Evolutionary conservation across 2,113 vertebrate species (phyloP), one percentile per base, ranked within the genome.

Genomic region (Noctilio leporinus): DNA sequence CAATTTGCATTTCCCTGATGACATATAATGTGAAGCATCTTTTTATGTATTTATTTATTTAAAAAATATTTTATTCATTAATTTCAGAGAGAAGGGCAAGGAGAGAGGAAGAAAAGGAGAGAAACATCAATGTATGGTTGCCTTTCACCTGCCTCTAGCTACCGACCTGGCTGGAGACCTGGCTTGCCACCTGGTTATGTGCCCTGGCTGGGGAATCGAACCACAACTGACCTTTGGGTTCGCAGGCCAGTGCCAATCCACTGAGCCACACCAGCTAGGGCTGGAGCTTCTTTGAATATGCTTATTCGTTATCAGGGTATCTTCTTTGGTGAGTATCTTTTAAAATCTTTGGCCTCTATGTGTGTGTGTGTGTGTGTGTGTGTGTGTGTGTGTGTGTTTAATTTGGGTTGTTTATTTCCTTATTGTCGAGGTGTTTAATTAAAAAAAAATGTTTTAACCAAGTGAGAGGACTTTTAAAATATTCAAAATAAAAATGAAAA

Each of bases 401-500:
- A 73, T 70, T 51, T 17, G 9, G 28, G 0, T 80, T 78, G 10
- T 28, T 93, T 59, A 8, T n/a, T 35, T 47, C 65, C 15, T 83
- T 45, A 22, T 45, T 55, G 38, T 53, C 38, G 55, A 82, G 43
- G 12, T 45, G 40, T 59, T 57, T 55, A 14, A 45, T n/a, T n/a
- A n/a, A n/a, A n/a, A n/a, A n/a, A n/a, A n/a, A n/a, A n/a, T n/a
- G n/a, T n/a, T n/a, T n/a, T n/a, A 95, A 38, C 8, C 35, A 70
- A 78, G 15, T 45, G 30, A 84, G 20, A 92, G 59, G 33, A 87
- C 5, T 43, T 92, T 85, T 73, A 51, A 72, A 89, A 83, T 81
- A 87, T 87, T 91, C 81, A 78, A 89, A 93, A 81, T 77, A 43
- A 88, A 93, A 96, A 84, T 82, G 43, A 95, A 82, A 83, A 86